Base-by-base conservation (phyloP, 2,113 vertebrate species). In the Platichthys stellatus region DNA sequence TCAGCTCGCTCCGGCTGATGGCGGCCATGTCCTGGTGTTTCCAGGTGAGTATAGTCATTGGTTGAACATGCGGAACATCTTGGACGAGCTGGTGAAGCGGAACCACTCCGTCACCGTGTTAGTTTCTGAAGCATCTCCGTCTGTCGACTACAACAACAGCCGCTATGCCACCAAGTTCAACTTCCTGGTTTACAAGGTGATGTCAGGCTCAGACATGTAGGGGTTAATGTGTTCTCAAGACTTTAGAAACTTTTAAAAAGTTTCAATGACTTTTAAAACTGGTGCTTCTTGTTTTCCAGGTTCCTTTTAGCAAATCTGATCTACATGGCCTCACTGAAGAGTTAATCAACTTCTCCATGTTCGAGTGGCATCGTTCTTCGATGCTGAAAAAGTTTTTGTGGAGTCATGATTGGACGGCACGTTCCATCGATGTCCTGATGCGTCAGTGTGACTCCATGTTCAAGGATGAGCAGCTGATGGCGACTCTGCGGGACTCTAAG, bases 21-120 rank as follows among this genome's bases (percentile, higher is more conserved):
- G 73, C 0, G 63, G 86, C 6, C 73, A 57, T 6, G 65, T 85
- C 6, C 70, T 88, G 54, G 80, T 80, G n/a, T 62, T 85, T 15
- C 76, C 82, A 1, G 76, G 76, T 1, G 80, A 88, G 47, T 74
- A 72, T 54, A 88, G 80, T 63, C 86, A 88, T 5, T 88, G 80
- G 82, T 17, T 85, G 35, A 85, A 88, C 43, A 78, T 83, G 82
- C 24, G 59, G 5, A 80, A 0, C 40, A 74, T 88, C 66, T 23
- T 88, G 67, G 69, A 80, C 5, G 80, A 83, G 73, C 73, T 85
- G 45, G 62, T 74, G 13, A 71, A 13, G 53, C 77, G 83, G 56
- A 83, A 85, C 38, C 82, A 88, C 73, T 68, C 69, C 0, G 57
- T 87, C 3, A 87, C 78, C 2, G 57, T 85, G 7, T 6, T 79